Conservation (phyloP, 2,888 invertebrate species). For the Disparrhopalites patrizii region DNA sequence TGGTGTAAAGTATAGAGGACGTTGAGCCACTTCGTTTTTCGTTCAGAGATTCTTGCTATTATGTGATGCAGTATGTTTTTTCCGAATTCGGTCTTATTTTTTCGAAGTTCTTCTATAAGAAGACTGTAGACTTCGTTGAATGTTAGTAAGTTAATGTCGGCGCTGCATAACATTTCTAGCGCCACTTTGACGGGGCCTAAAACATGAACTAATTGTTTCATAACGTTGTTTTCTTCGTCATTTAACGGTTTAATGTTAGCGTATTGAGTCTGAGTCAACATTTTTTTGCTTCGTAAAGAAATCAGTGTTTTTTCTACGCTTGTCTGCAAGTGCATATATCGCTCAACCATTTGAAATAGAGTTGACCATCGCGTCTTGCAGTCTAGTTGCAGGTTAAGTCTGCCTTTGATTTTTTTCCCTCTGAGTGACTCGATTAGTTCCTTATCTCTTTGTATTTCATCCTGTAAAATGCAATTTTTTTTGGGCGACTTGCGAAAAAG, state of each 20-base stretch:
- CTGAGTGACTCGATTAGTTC: too few species aligned
- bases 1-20: background rate
- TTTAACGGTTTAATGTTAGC: background rate
- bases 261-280: background rate
- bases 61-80: background rate
- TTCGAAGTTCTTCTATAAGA: background rate
- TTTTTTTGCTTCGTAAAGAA: background rate
- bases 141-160: background rate
- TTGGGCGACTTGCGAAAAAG: background rate
- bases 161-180: background rate
- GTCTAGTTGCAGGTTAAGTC: background rate
- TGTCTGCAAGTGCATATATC: background rate
- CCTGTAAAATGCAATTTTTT: background rate
- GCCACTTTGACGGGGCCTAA: background rate
- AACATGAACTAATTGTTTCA: background rate
- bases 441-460: background rate
- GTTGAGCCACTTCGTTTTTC: background rate
- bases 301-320: constrained; percentile 1
- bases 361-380: background rate
- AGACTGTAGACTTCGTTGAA: background rate
- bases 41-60: background rate
- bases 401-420: background rate
- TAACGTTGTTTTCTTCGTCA: background rate
- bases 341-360: background rate
- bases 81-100: background rate